Evolutionary conservation across 2,888 invertebrate species (phyloP), one percentile per base, ranked within the genome.

Genomic region (Agrenia bidenticulata): DNA sequence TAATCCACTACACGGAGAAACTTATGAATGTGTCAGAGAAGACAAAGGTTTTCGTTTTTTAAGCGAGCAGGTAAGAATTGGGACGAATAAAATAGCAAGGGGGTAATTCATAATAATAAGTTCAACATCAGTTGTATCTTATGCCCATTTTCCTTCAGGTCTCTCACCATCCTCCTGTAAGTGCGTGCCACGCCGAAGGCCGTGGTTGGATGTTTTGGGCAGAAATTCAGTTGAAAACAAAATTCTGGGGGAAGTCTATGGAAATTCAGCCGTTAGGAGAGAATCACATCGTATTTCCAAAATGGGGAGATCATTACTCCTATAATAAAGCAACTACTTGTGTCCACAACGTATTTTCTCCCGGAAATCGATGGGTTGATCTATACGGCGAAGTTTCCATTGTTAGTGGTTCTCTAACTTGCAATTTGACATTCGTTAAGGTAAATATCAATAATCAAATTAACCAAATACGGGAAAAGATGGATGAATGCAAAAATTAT

Each of bases 211-310:
- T 84, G 24, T 88, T 90, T 80, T 90, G 89, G 88, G 91, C 91
- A 82, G 90, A 91, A 79, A 87, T 89, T 11, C 83, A 90, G 73
- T 88, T 90, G 77, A 90, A 90, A 81, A 91, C 90, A 65, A 91
- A 90, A 81, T 92, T 92, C 82, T 92, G 92, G 92, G 92, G 92
- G 67, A 91, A 91, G 81, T 90, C 90, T 63, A 90, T 92, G 89
- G 91, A 92, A 82, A 89, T 91, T 80, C 90, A 90, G 79, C 91
- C 92, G 0, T 82, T 88, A 23, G 91, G 88, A 42, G 72, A 74
- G 63, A 71, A 69, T 62, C 76, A 76, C 50, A 67, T 76, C 41
- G 64, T 74, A 26, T 80, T 87, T 61, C 80, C 82, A 37, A 84
- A 85, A 75, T 85, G 85, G 51, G 85, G 86, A 13, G 89, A 89